Base-by-base conservation (phyloP, 2,888 invertebrate genomes). In the Sphaerophoria rueppellii region DNA sequence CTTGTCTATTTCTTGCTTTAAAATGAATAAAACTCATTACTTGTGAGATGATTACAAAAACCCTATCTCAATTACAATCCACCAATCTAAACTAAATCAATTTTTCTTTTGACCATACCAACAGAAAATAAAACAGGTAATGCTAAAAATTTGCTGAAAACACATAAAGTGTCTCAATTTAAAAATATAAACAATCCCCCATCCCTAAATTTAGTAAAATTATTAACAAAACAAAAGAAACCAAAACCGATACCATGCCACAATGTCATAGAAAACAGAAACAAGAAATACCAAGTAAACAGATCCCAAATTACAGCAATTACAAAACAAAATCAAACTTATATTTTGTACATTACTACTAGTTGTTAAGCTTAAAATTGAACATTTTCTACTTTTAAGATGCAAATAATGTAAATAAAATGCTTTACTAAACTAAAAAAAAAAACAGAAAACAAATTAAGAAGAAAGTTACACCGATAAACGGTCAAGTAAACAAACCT, bases 331-430 rank as follows among this genome's bases (percentile, higher is more conserved):
- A 73, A 61, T 63, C 61, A 82, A 82, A 79, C 73, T 69, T 81
- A 76, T 76, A 80, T 73, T 73, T 85, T 80, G 57, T 85, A 77
- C 69, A 81, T 76, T 77, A 85, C 63, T 75, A 80, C 35, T 80
- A 81, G 63, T 43, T 63, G 40, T 70, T 81, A 82, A 82, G 76
- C 77, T 43, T 43, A 61, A 46, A 76, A 40, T 54, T 50, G 54
- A 52, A 40, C 24, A 16, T 43, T 71, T 75, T 76, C 55, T 46
- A 71, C 57, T 43, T 70, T 50, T 69, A 54, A 72, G 65, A 40
- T 50, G 9, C 14, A 50, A 60, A 79, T n/a, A 69, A 6, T 70
- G 37, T 82, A 67, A 16, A 78, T 63, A 80, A 67, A 74, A 54
- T 65, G 79, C 70, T 71, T 76, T 54, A 32, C 12, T 50, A 9